phyloP scores from a whole-genome alignment of 2,797 vertebrate genomes.

The Pseudomugil gertrudae region DNA sequence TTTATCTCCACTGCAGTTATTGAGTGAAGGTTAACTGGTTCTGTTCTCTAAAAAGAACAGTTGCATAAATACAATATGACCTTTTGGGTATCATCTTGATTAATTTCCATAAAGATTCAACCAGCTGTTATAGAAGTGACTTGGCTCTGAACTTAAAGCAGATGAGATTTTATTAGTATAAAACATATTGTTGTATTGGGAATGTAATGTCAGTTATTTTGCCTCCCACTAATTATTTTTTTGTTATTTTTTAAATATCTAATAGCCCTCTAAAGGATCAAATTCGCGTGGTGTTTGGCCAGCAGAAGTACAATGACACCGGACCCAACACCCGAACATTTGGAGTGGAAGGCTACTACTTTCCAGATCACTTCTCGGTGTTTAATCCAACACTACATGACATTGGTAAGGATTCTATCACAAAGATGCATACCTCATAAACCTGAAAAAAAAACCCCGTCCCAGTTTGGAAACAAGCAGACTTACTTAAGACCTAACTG shows the following conservation, averaged over 20 bases:
- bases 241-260: conserved; percentile 11
- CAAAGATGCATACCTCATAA: conserved; percentile 45
- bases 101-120: not conserved
- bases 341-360: conserved; percentile 87
- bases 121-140: not conserved
- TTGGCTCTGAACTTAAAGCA: not conserved
- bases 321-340: conserved; percentile 85
- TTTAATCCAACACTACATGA: conserved; percentile 91
- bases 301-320: conserved; percentile 89
- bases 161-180: not conserved
- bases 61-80: not conserved
- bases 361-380: conserved; percentile 85
- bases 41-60: not conserved
- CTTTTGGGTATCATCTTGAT: not conserved
- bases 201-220: not conserved
- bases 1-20: not conserved
- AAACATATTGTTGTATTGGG: not conserved
- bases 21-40: not conserved
- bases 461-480: conserved; percentile 45
- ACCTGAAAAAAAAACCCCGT: conserved; percentile 40
- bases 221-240: not conserved
- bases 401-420: conserved; percentile 83
- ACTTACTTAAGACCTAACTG: conserved; percentile 26
- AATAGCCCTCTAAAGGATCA: conserved; percentile 84
- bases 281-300: conserved; percentile 90